Base-by-base conservation (phyloP, 2,888 invertebrate genomes). In the Drosophila bunnanda region DNA sequence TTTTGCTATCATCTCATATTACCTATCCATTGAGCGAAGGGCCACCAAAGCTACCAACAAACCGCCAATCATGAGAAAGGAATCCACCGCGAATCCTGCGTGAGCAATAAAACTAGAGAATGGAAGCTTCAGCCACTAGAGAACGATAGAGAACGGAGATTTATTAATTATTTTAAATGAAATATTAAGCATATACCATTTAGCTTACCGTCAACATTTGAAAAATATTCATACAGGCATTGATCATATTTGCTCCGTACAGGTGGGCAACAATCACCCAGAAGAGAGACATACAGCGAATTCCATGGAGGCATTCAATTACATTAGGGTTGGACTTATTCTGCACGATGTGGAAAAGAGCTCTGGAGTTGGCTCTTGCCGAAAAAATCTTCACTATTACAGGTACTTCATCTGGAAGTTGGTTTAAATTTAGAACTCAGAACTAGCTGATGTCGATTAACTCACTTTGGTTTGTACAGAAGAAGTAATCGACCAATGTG, bases 21-120 rank as follows among this genome's bases (percentile, higher is more conserved):
- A 80, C 82, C 56, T 78, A 0, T 82, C 72, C 76, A 90, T 72
- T 5, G 80, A 50, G 6, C 80, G 83, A 9, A 90, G 66, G 0
- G 79, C 67, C 7, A 79, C 43, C 76, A 79, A 66, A 0, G 93
- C 92, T 1, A 93, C 92, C 0, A 95, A 89, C 20, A 95, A 82
- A 1, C 94, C 95, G 74, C 94, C 94, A n/a, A 95, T 76, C 28
- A 93, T 79, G 76, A 95, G 94, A 82, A 95, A 95, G 0, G 94
- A 94, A 66, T 95, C 95, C 3, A 94, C 94, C 0, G 94, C 92
- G n/a, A 94, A 90, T 10, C 28, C 28, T 1, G 69, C 66, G 3
- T 66, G 69, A 0, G 46, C 8, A 9, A 66, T 10, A 6, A 66
- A 6, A n/a, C 25, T 54, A 0, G 66, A 6, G 9, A 25, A 66